Conservation (phyloP, 37 sponge, comb jelly and placozoan genomes). For the Tethya wilhelma region DNA sequence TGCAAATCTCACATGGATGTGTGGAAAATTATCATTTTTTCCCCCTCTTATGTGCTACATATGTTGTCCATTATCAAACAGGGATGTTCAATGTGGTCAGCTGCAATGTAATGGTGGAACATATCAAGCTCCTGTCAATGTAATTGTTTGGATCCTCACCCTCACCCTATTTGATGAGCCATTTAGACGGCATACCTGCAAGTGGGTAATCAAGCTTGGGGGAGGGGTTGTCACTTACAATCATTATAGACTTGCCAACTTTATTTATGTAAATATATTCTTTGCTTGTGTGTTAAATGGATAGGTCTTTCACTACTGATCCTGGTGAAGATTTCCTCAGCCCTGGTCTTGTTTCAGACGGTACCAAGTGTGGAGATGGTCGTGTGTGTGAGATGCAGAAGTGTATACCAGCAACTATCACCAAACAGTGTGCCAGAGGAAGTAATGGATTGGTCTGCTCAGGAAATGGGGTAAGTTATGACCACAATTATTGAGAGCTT, state of each 20-base stretch:
- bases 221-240: background rate
- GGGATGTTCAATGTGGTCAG: constrained; percentile 41
- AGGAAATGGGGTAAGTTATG: constrained; percentile 71
- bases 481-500: background rate
- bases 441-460: constrained; percentile 60
- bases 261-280: no score
- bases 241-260: background rate
- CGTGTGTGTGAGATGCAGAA: background rate
- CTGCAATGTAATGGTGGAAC: constrained; percentile 14
- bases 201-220: background rate
- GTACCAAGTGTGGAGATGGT: constrained; percentile 41
- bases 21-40: background rate
- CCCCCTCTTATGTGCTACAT: background rate
- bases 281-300: no score
- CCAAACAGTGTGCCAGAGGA: constrained; percentile 24
- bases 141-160: background rate
- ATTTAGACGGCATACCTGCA: no score
- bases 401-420: constrained; percentile 10
- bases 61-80: no score
- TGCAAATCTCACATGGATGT: background rate
- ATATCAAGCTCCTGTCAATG: background rate
- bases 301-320: constrained; percentile 17
- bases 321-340: constrained; percentile 3
- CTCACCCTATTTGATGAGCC: background rate
- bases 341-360: constrained; percentile 46